Conservation (phyloP, 1,140 invertebrate species). For the Rhagoletis pomonella region DNA sequence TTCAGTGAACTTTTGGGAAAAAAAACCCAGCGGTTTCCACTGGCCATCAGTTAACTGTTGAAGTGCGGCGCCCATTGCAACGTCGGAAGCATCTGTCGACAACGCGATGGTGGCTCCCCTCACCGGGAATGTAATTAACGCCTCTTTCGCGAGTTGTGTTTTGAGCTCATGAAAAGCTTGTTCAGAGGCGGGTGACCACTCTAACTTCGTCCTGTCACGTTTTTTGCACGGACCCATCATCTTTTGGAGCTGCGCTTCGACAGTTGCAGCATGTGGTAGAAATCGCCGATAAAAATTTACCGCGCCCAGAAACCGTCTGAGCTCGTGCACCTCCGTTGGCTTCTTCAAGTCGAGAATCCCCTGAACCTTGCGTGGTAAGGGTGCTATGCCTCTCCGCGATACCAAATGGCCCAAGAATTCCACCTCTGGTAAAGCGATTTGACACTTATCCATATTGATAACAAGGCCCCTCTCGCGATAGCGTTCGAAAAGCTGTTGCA, state of each 20-base stretch:
- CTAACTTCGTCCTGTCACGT: neutral
- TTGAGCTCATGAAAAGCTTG: conserved; percentile 18
- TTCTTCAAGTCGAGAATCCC: neutral
- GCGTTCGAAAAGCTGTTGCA: conserved; percentile 59
- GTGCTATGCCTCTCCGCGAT: neutral
- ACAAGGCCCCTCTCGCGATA: conserved; percentile 54
- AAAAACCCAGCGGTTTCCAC: conserved; percentile 2
- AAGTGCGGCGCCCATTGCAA: too few relatives aligned
- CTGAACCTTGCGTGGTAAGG: neutral
- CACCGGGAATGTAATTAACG: neutral
- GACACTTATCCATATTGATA: conserved; percentile 63
- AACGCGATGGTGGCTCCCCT: neutral
- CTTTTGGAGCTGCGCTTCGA: neutral
- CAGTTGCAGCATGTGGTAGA: neutral
- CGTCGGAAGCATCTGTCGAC: too few relatives aligned
- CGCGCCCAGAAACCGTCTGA: neutral
- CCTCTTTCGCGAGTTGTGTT: neutral
- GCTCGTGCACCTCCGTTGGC: neutral
- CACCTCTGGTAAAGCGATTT: conserved; percentile 61
- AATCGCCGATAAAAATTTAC: conserved; percentile 35
- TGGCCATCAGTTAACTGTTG: neutral
- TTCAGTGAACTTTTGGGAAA: neutral
- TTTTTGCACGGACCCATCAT: neutral
- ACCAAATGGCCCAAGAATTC: conserved; percentile 58
- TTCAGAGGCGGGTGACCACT: neutral